phyloP scores from a whole-genome alignment of 2,888 invertebrate species.

The Ganaspis brasiliensis region DNA sequence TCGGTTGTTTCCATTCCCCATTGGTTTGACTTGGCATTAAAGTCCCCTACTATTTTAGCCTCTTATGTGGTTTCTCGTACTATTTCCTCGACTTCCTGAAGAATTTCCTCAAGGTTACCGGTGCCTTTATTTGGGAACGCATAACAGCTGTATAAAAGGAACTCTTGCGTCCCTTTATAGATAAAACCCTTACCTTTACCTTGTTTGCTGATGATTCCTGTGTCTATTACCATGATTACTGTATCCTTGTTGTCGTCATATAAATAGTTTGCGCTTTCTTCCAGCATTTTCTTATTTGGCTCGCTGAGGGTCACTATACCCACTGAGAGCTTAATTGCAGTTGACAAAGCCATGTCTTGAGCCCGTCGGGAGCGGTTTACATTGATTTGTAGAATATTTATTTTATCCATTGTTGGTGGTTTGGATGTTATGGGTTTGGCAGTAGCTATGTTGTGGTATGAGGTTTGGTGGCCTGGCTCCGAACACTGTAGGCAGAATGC shows the following conservation, averaged over 20 bases:
- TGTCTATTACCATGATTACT: neutral
- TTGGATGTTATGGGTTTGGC: too few relatives aligned
- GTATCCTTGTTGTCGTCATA: constrained; percentile 3
- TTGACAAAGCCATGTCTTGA: too few relatives aligned
- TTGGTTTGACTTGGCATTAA: neutral
- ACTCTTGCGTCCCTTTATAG: neutral
- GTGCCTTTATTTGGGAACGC: neutral
- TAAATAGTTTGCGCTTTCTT: neutral
- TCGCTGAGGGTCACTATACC: constrained; percentile 43
- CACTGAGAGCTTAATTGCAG: too few relatives aligned
- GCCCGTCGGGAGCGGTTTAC: too few relatives aligned
- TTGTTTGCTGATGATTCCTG: neutral
- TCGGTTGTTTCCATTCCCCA: neutral
- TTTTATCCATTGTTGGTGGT: too few relatives aligned
- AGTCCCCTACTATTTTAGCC: neutral
- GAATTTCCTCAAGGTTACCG: too few relatives aligned
- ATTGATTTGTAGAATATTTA: too few relatives aligned
- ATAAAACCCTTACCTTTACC: neutral
- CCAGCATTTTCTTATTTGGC: too few relatives aligned
- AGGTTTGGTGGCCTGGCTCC: too few relatives aligned
- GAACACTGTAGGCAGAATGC: too few relatives aligned
- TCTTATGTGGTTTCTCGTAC: neutral
- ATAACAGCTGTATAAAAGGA: neutral
- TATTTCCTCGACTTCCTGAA: neutral
- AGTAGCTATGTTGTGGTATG: too few relatives aligned